Evolutionary conservation across 1,140 invertebrate species (phyloP).

Genomic region (Diachasma alloeum): DNA sequence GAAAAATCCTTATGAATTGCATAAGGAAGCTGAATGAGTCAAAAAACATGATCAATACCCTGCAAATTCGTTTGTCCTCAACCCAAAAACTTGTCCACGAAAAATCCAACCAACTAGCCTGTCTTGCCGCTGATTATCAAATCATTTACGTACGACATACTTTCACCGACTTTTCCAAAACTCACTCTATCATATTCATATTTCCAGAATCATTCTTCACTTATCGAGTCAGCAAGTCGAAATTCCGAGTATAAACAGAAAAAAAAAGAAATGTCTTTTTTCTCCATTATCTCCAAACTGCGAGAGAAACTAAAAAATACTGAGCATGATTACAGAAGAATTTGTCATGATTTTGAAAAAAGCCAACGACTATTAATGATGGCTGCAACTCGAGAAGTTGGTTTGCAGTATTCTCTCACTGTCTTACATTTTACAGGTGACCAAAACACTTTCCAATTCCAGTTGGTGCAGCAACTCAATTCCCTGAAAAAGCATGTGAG

Average conservation of each 20-base stretch:
- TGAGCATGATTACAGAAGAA: conserved; percentile 42
- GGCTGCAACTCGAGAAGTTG: conserved; percentile 38
- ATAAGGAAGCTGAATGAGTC: conserved; percentile 36
- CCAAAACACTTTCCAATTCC: conserved; percentile 34
- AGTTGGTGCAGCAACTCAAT: conserved; percentile 35
- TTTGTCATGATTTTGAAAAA: conserved; percentile 41
- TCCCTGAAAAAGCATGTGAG: conserved; percentile 36
- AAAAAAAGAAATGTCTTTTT: conserved; percentile 17
- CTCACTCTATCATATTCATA: neutral
- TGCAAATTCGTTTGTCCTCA: conserved; percentile 39
- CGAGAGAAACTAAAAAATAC: conserved; percentile 40
- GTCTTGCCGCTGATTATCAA: conserved; percentile 51
- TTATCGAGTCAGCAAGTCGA: conserved; percentile 43
- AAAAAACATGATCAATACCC: conserved; percentile 34
- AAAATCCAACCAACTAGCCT: conserved; percentile 43
- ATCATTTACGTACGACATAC: conserved; percentile 48
- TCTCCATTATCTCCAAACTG: conserved; percentile 24
- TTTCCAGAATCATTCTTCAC: conserved; percentile 52
- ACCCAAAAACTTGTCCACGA: conserved; percentile 45
- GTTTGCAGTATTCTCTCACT: conserved; percentile 41
- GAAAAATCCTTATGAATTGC: conserved; percentile 32
- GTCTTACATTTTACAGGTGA: conserved; percentile 37
- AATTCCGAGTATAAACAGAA: conserved; percentile 36
- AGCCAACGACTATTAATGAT: conserved; percentile 40
- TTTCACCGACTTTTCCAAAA: neutral